Base-by-base conservation (phyloP, 2,113 vertebrate genomes). In the Calyptommatus sinebrachiatus region DNA sequence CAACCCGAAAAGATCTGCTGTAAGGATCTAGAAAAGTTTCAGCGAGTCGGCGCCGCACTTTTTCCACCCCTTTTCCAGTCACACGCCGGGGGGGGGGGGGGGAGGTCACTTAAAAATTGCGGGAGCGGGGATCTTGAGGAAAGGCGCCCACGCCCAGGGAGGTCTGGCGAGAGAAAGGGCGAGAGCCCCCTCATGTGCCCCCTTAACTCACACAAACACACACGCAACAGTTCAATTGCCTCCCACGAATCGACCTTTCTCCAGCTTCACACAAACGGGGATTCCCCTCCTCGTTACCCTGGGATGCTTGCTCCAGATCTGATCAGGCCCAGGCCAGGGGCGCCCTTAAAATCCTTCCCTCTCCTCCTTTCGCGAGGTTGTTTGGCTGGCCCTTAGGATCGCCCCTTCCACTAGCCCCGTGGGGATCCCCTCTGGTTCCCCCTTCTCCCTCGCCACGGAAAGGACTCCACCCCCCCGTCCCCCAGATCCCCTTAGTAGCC, bases 371-470 rank as follows among this genome's bases (percentile, higher is more conserved):
- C 14, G 45, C 24, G 16, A 14, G n/a, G 6, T 14, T 18, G 26
- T 50, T 24, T 57, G 45, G 20, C 12, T 31, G 50, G 66, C 57
- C 48, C 53, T 9, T 93, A 92, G 91, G 91, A 89, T 88, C 94
- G 93, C 92, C 92, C 93, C 93, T 89, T 91, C 91, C 84, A 84
- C 76, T 84, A 87, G 78, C 85, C 91, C 83, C 35, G 35, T 41
- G 35, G 35, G 88, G 86, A 91, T 91, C 95, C 95, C 96, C 95
- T 95, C 94, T 96, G 95, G 89, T 93, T 89, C 87, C 75, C 73
- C 80, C 26, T n/a, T 76, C 86, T 84, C 83, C 84, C 69, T 28
- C 12, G 62, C 3, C 69, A 18, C 24, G 31, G 46, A 26, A 41
- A 80, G 71, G 24, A 18, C 53, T 3, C 66, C 67, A 41, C 28